Percentiles rank a stretch among this genome's conserved stretches.
Conservation (phyloP, 2,888 invertebrate species). For the Bugula neritina region DNA sequence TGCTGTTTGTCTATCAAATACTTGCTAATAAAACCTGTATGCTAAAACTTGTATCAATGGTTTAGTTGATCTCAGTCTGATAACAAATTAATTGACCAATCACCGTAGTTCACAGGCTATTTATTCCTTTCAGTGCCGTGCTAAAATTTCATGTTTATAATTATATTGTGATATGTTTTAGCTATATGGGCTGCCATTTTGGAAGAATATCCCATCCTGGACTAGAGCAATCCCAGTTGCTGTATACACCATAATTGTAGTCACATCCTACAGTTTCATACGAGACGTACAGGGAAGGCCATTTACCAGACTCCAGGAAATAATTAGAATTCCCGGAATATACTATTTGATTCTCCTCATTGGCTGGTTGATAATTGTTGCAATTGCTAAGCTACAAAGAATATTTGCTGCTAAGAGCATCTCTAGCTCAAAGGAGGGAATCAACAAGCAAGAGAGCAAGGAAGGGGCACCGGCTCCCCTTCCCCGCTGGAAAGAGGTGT, state of each 20-base stretch:
- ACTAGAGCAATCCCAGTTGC: constrained; percentile 30
- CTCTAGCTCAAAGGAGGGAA: neutral
- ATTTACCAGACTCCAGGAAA: constrained; percentile 32
- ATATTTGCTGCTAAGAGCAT: neutral
- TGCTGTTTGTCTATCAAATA: no score
- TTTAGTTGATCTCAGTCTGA: no score
- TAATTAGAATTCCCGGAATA: constrained; percentile 32
- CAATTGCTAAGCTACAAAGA: constrained; percentile 6
- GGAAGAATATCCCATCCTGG: constrained; percentile 31
- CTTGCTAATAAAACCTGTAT: no score
- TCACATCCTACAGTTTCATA: constrained; percentile 33
- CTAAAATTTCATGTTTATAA: no score
- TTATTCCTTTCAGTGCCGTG: no score
- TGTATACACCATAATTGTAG: constrained; percentile 29
- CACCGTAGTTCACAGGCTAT: no score
- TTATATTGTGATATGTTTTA: no score
- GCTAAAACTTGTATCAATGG: no score
- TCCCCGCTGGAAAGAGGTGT: constrained; percentile 11
- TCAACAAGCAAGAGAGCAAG: neutral
- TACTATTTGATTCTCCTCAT: constrained; percentile 28
- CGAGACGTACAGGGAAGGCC: constrained; percentile 31
- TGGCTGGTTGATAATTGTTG: constrained; percentile 18
- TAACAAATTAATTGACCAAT: no score
- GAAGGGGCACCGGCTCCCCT: neutral
- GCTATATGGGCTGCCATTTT: constrained; percentile 32